Conservation (phyloP, 64 coral and sea anemone genomes). For the Stichodactyla mertensii region DNA sequence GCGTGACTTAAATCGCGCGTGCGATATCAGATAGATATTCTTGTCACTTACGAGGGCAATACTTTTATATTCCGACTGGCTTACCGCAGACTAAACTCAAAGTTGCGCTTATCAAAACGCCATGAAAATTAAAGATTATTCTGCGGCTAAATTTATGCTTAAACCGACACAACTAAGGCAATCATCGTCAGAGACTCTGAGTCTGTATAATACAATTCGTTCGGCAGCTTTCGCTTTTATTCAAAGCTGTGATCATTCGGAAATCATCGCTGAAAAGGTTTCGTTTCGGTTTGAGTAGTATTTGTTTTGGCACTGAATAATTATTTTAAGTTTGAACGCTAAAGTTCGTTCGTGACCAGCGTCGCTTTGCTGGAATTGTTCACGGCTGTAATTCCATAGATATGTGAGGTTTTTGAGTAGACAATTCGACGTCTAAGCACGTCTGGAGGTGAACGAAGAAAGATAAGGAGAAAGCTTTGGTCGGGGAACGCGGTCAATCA, state of each 20-base stretch:
- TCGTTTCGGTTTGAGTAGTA: background rate
- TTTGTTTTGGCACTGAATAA: constrained; percentile 3
- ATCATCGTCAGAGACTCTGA: constrained; percentile 22
- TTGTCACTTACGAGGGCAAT: constrained; percentile 78
- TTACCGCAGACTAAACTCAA: constrained; percentile 54
- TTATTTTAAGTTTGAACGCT: background rate
- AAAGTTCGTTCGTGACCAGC: background rate
- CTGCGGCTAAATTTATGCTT: constrained; percentile 22
- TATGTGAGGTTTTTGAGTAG: constrained; percentile 16
- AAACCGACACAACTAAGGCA: background rate
- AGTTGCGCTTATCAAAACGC: constrained; percentile 22
- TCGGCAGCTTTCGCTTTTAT: constrained; percentile 31
- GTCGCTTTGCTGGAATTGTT: background rate
- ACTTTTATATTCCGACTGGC: constrained; percentile 39
- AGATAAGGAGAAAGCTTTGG: constrained; percentile 10
- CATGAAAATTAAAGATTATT: constrained; percentile 27
- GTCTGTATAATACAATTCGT: constrained; percentile 32
- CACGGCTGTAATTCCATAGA: constrained; percentile 3
- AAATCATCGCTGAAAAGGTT: constrained; percentile 2
- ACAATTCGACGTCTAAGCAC: background rate
- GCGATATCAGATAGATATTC: constrained; percentile 14
- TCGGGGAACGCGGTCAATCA: constrained; percentile 16
- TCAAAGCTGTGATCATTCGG: constrained; percentile 10
- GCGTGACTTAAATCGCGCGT: constrained; percentile 94
- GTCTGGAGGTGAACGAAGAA: constrained; percentile 1